Evolutionary conservation across 2,113 vertebrate genomes (phyloP).

Genomic region (Lampris megalopsis): DNA sequence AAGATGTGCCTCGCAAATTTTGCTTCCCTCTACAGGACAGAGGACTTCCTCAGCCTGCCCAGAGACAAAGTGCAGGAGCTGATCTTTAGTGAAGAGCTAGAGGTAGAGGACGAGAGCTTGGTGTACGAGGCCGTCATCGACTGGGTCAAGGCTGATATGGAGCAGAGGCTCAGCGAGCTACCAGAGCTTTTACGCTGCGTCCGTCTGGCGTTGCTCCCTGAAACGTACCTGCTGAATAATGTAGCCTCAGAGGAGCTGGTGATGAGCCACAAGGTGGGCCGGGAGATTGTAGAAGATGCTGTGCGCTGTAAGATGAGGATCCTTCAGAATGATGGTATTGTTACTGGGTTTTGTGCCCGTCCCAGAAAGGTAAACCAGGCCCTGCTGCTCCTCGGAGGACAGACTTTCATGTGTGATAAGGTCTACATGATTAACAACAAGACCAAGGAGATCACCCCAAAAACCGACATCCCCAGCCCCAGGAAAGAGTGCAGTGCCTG

Average conservation of each 20-base stretch:
- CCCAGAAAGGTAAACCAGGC: constrained; percentile 87
- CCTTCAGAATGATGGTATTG: constrained; percentile 87
- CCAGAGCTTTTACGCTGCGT: constrained; percentile 85
- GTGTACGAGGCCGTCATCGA: constrained; percentile 87
- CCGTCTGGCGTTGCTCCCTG: constrained; percentile 84
- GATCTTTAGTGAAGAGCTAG: constrained; percentile 87
- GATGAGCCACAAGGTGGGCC: constrained; percentile 84
- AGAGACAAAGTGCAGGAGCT: constrained; percentile 86
- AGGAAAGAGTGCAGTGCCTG: constrained; percentile 89
- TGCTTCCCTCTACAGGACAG: constrained; percentile 80
- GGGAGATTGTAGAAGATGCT: constrained; percentile 86
- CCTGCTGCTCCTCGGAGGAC: constrained; percentile 86
- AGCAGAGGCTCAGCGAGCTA: constrained; percentile 76
- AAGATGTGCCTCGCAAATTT: constrained; percentile 87
- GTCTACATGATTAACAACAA: constrained; percentile 88
- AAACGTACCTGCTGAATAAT: constrained; percentile 83
- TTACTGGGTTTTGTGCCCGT: constrained; percentile 86
- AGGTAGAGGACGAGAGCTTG: constrained; percentile 87
- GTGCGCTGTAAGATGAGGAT: constrained; percentile 87
- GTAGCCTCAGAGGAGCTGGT: constrained; percentile 84
- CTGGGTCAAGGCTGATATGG: constrained; percentile 86
- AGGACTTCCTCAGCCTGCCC: constrained; percentile 86
- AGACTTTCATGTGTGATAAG: constrained; percentile 89
- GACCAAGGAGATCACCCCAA: constrained; percentile 86
- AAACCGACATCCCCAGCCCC: constrained; percentile 88